Base-by-base conservation (phyloP, 2,797 vertebrate species). In the Pygocentrus nattereri region DNA sequence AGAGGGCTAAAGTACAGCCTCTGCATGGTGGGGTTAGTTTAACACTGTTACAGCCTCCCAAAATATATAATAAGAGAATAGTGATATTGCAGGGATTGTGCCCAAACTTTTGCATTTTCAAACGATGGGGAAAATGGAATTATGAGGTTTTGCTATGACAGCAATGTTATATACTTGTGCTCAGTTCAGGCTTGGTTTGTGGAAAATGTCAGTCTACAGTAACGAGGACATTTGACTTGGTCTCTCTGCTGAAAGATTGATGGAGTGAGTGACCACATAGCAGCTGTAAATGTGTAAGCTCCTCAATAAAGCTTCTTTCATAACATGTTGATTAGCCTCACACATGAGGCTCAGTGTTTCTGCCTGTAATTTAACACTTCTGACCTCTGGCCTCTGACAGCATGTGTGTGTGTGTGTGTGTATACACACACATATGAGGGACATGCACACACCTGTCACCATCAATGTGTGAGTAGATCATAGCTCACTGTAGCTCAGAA, bases 241-340 rank as follows among this genome's bases (percentile, higher is more conserved):
- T 59, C 23, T 27, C 56, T 59, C 56, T 59, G 23, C n/a, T 68
- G 19, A 68, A n/a, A 68, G 41, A 49, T 10, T 70, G n/a, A 70
- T 70, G 13, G 30, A 49, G 41, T 49, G 23, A 19, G 58, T 8
- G 19, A 21, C 41, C 27, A 30, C 27, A 62, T 27, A 62, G 59
- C 74, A 71, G 80, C 59, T 77, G 34, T 61, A 31, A 38, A 38
- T 81, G 15, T 71, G n/a, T 41, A 65, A 16, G 13, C 58, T 68
- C 13, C 67, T 65, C 58, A 16, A 74, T 38, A 38, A 8, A 19
- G 34, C 21, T 49, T 61, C 44, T 69, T 34, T 44, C 77, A 75
- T 79, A 70, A 38, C 67, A 59, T 71, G 38, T 71, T 56, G 62
- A 78, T 71, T n/a, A 71, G 38, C 68, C 38, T 23, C 49, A 74